Conservation (phyloP, 2,888 invertebrate species). For the Callimorpha dominula region DNA sequence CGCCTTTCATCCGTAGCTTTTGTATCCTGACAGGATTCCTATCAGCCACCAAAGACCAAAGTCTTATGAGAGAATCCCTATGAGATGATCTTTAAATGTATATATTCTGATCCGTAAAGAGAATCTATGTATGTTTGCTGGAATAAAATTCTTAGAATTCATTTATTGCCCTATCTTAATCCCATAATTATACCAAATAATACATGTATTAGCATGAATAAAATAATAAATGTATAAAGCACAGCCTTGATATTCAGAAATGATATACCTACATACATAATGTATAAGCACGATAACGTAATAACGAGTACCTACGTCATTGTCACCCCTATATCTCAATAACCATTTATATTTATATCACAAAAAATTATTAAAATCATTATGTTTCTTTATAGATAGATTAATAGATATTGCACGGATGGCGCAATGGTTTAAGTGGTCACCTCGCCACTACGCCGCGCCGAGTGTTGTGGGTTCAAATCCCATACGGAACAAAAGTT, state of each 20-base stretch:
- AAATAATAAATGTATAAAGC: not conserved
- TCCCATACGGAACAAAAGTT: no score
- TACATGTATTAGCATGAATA: not conserved
- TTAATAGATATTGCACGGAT: no score
- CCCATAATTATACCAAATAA: not conserved
- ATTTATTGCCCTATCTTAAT: not conserved
- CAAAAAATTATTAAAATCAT: no score
- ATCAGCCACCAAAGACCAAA: no score
- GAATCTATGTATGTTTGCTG: not conserved
- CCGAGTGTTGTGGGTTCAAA: no score
- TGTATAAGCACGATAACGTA: not conserved
- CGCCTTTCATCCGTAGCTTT: no score
- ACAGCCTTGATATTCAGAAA: not conserved
- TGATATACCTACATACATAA: not conserved
- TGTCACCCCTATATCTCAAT: not conserved
- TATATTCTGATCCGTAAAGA: not conserved
- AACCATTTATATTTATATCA: no score
- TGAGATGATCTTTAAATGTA: not conserved
- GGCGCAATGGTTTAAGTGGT: no score
- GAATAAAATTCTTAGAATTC: not conserved
- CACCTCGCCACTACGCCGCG: no score
- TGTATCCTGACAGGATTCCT: no score
- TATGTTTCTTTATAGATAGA: no score
- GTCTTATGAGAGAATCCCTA: no score
- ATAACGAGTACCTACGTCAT: not conserved